phyloP scores from a whole-genome alignment of 2,113 vertebrate species.

The Sprattus sprattus region DNA sequence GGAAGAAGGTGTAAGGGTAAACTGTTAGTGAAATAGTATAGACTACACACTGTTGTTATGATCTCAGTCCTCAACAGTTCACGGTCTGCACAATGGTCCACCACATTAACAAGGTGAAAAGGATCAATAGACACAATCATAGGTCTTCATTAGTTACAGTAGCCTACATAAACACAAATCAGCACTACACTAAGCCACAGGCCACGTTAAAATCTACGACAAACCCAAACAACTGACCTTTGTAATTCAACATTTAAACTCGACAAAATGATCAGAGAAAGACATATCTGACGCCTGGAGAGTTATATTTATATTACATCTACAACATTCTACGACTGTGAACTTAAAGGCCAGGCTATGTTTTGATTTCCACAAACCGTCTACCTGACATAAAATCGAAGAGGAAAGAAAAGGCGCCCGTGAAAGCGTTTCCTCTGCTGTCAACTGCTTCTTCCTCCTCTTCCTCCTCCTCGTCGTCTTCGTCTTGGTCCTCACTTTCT shows the following conservation, averaged over 20 bases:
- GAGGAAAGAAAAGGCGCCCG: slow-evolving; percentile 17
- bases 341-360: background rate
- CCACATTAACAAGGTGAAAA: no score
- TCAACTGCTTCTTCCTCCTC: slow-evolving; percentile 13
- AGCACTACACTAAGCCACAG: background rate
- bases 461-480: background rate
- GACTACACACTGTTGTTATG: no score
- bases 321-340: background rate
- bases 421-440: background rate
- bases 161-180: background rate
- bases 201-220: background rate
- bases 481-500: slow-evolving; percentile 17
- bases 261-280: background rate
- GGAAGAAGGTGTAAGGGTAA: no score
- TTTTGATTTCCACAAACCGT: background rate
- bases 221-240: background rate
- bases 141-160: no score
- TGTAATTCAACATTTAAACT: background rate
- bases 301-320: no score
- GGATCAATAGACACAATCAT: no score
- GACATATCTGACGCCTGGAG: background rate
- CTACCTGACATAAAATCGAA: slow-evolving; percentile 24
- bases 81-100: no score
- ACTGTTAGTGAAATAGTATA: no score
- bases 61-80: no score